Percentiles rank a stretch among this genome's conserved stretches.
These are phyloP conservation scores for Rosalia funebris DNA, from an alignment of 2,888 invertebrate genomes.

Conservation along the genomic window DNA sequence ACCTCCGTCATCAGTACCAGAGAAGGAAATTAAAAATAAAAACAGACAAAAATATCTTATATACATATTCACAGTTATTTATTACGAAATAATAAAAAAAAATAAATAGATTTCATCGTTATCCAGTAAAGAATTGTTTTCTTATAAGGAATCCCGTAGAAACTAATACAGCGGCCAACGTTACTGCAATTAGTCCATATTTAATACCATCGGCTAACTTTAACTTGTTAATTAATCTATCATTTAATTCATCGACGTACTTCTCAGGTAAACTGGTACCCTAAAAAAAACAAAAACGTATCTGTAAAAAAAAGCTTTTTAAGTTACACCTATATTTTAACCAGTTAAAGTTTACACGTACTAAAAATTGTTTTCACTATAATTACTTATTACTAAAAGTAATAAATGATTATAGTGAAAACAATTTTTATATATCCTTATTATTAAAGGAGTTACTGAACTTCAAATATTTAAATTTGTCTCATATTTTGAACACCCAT, in stretches of 20 bases:
- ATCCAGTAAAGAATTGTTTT: conserved; percentile 27
- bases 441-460: too few relatives aligned
- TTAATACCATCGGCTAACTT: conserved; percentile 43
- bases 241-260: conserved; percentile 44
- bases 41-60: too few relatives aligned
- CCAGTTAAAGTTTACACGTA: too few relatives aligned
- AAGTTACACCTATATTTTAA: neutral
- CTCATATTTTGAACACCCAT: too few relatives aligned
- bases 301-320: neutral
- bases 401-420: too few relatives aligned
- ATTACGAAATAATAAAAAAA: conserved; percentile 19
- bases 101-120: conserved; percentile 13
- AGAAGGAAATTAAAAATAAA: too few relatives aligned
- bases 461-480: too few relatives aligned
- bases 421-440: too few relatives aligned
- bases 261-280: conserved; percentile 44
- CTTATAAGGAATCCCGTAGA: conserved; percentile 31
- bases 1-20: too few relatives aligned
- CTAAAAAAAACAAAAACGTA: conserved; percentile 38
- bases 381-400: too few relatives aligned
- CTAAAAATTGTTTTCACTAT: too few relatives aligned
- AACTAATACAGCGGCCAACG: conserved; percentile 31
- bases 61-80: too few relatives aligned
- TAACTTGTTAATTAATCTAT: conserved; percentile 43
- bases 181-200: conserved; percentile 43